Base-by-base conservation (phyloP, 1,140 invertebrate genomes). In the Drosophila busckii region DNA sequence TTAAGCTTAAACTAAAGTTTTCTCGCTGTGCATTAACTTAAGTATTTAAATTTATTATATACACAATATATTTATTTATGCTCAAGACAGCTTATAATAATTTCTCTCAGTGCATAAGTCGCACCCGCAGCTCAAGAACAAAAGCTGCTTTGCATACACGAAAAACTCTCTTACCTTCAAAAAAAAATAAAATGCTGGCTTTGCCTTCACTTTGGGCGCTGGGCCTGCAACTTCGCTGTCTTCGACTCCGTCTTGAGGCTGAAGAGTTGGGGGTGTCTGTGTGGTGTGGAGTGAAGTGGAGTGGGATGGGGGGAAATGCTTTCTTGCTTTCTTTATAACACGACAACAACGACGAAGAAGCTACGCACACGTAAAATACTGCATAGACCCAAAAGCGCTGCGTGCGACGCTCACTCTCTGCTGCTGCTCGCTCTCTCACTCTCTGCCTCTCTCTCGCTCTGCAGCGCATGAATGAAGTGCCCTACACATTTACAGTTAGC, bases 401-500 rank as follows among this genome's bases (percentile, higher is more conserved):
- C 73, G 73, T 78, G 73, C 73, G 73, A 67, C 62, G 71, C 73
- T 76, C 25, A 8, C 50, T 32, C 28, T 40, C 10, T 20, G 8
- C 17, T 13, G 25, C 7, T 13, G 38, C 48, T 40, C 10, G 44
- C 50, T 19, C 58, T 45, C 15, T 20, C 34, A 12, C 23, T 37
- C 20, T 50, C 4, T 9, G 5, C 3, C 10, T 10, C 46, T 22
- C 38, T 46, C 41, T 46, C 12, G 40, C 58, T 17, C 50, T 45
- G n/a, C 52, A 28, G 22, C 32, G 26, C 37, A 82, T 82, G 76
- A 82, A 82, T 82, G 75, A 82, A 82, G 67, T 82, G 75, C 76
- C n/a, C 70, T 82, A 48, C 75, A 82, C 76, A 70, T 82, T 82
- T 82, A 82, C 75, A 82, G 75, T 82, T 82, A 80, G 48, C 70